Evolutionary conservation across 2,888 invertebrate genomes (phyloP).

Genomic region (Euzophera pinguis): DNA sequence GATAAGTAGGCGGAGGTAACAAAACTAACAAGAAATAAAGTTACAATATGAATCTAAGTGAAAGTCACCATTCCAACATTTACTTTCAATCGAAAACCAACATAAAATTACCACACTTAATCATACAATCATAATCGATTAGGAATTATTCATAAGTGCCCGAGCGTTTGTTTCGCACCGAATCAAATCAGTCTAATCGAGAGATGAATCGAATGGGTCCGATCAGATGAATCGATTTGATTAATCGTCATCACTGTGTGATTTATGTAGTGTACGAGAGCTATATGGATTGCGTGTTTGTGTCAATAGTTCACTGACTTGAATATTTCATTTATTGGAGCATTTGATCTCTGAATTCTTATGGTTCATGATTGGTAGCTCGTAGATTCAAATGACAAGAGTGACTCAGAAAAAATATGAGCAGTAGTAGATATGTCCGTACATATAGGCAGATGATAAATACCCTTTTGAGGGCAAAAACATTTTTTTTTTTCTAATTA

Average conservation of each 20-base stretch:
- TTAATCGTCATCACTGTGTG: slow-evolving; percentile 59
- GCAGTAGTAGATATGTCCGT: too few relatives aligned
- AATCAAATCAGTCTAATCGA: slow-evolving; percentile 52
- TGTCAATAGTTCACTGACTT: slow-evolving; percentile 29
- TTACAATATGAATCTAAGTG: background rate
- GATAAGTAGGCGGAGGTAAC: too few relatives aligned
- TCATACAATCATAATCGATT: slow-evolving; percentile 45
- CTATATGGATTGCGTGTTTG: slow-evolving; percentile 17
- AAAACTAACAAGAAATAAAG: too few relatives aligned
- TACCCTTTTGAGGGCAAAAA: too few relatives aligned
- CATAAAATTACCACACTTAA: slow-evolving; percentile 26
- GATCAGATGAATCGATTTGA: slow-evolving; percentile 60
- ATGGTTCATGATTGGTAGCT: too few relatives aligned
- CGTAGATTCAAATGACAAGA: too few relatives aligned
- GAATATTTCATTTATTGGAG: background rate
- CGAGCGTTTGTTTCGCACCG: slow-evolving; percentile 55
- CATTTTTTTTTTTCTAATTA: too few relatives aligned
- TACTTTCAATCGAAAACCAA: slow-evolving; percentile 26
- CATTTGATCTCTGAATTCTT: too few relatives aligned
- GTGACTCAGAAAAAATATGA: too few relatives aligned
- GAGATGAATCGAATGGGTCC: slow-evolving; percentile 68
- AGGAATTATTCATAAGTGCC: slow-evolving; percentile 47
- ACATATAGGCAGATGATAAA: too few relatives aligned
- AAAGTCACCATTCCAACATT: slow-evolving; percentile 13
- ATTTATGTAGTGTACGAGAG: slow-evolving; percentile 61